Evolutionary conservation across 2,113 vertebrate genomes (phyloP).

Genomic region (Montifringilla adamsi): DNA sequence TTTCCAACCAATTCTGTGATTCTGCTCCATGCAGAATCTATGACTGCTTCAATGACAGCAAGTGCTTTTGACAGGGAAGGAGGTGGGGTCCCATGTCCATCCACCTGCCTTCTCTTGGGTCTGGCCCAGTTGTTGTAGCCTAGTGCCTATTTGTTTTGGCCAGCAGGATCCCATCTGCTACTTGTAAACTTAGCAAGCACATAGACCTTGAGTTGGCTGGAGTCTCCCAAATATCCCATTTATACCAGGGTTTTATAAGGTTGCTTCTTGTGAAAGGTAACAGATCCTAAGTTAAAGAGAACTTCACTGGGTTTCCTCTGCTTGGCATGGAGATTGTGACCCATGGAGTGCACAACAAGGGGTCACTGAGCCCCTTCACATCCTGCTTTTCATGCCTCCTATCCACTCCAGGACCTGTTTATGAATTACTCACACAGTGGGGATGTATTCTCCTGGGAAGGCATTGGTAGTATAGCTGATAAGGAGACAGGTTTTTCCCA

Average conservation of each 20-base stretch:
- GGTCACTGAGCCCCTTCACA: background rate
- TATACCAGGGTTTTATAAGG: background rate
- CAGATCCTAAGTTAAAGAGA: background rate
- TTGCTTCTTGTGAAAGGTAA: background rate
- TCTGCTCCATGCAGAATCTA: background rate
- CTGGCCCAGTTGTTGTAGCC: background rate
- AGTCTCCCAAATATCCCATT: background rate
- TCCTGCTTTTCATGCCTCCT: background rate
- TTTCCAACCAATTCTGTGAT: background rate
- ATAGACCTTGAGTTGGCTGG: background rate
- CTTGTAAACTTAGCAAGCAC: background rate
- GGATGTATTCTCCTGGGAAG: constrained; percentile 97
- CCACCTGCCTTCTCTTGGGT: background rate
- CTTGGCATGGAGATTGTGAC: background rate
- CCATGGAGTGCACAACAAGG: background rate
- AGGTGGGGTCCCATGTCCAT: background rate
- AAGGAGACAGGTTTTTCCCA: constrained; percentile 97
- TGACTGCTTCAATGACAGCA: background rate
- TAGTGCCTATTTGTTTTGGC: background rate
- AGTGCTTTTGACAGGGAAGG: background rate
- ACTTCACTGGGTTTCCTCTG: background rate
- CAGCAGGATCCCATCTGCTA: background rate
- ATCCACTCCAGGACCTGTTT: background rate
- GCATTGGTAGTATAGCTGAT: constrained; percentile 99
- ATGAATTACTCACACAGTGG: constrained; percentile 89